A percentile compares a stretch with the other conserved stretches of the same genome.
Evolutionary conservation across 2,797 vertebrate genomes (phyloP).

Genomic region (Neosilurus hyrtlii): DNA sequence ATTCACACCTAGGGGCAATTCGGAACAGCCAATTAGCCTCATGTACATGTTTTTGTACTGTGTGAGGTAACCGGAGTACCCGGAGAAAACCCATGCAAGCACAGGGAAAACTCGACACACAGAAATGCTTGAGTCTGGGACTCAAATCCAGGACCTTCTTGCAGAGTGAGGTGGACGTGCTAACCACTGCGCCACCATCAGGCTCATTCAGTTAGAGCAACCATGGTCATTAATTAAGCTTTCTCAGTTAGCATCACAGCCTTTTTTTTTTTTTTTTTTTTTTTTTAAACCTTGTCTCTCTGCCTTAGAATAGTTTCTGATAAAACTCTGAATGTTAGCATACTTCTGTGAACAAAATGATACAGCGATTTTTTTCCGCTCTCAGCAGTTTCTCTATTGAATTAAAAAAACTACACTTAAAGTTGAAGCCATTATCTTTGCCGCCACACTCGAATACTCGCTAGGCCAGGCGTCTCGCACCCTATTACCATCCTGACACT

Average conservation of each 20-base stretch:
- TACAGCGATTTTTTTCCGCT: neutral
- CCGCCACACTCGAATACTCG: conserved; percentile 21
- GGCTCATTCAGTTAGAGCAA: neutral
- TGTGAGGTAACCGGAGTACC: too few species aligned
- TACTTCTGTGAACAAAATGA: conserved; percentile 7
- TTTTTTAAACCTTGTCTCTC: neutral
- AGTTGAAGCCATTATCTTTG: conserved; percentile 35
- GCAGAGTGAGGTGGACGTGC: too few species aligned
- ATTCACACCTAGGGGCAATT: too few species aligned
- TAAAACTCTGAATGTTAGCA: conserved; percentile 12
- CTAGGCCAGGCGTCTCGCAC: conserved; percentile 18
- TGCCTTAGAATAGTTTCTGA: neutral
- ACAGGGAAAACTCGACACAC: too few species aligned
- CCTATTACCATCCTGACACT: conserved; percentile 35
- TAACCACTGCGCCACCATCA: too few species aligned
- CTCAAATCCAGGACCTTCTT: too few species aligned
- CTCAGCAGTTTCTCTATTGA: conserved; percentile 19
- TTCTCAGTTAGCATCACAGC: neutral
- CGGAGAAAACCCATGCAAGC: too few species aligned
- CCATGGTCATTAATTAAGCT: neutral
- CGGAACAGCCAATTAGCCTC: too few species aligned
- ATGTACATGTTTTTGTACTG: too few species aligned
- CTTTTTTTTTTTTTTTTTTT: neutral
- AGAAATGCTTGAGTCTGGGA: too few species aligned
- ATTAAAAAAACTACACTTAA: conserved; percentile 31